Conservation (phyloP, 2,888 invertebrate genomes). For the Theretra japonica region DNA sequence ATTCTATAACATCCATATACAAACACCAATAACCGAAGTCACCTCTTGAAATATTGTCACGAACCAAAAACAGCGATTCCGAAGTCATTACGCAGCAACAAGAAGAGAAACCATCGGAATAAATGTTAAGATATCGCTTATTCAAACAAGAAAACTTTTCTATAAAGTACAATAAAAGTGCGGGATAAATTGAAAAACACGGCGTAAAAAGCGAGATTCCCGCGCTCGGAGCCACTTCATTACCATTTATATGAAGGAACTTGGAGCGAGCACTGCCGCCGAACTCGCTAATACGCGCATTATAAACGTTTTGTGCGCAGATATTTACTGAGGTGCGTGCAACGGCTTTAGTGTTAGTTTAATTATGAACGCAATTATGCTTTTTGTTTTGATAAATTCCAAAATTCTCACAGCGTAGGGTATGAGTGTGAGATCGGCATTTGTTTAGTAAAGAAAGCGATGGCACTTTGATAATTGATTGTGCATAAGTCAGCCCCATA, state of each 20-base stretch:
- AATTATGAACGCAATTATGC: background rate
- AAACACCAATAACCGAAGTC: background rate
- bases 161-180: conserved; percentile 51
- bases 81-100: conserved; percentile 27
- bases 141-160: conserved; percentile 49
- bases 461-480: no score
- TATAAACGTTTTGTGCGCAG: conserved; percentile 47
- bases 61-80: conserved; percentile 6
- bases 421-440: no score
- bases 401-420: background rate
- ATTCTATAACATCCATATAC: background rate
- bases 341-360: conserved; percentile 5
- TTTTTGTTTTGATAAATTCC: conserved; percentile 2
- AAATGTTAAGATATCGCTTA: conserved; percentile 42
- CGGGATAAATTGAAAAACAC: conserved; percentile 69
- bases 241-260: conserved; percentile 78
- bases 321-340: conserved; percentile 40
- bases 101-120: conserved; percentile 34
- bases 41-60: conserved; percentile 3
- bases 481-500: no score
- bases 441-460: no score
- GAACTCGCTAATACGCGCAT: conserved; percentile 63
- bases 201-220: conserved; percentile 51
- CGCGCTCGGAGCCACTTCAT: conserved; percentile 52
- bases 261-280: conserved; percentile 60